Base-by-base conservation (phyloP, 2,888 invertebrate species). In the Heliconius sara region DNA sequence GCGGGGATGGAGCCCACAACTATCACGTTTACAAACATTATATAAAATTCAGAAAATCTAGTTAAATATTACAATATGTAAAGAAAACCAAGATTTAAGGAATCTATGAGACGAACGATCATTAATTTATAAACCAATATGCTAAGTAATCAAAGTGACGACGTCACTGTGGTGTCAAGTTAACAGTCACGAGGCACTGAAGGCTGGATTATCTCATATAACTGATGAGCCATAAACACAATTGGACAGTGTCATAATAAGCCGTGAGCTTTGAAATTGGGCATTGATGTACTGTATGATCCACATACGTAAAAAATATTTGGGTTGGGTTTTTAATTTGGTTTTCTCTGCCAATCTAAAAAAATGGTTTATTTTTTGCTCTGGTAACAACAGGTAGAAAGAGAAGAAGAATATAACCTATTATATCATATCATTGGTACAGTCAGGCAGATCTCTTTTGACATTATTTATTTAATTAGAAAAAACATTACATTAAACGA, bases 151-250 rank as follows among this genome's bases (percentile, higher is more conserved):
- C 72, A 73, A 34, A n/a, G 57, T 34, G 22, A 34, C 34, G 22
- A 34, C 34, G 72, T 73, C 72, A 73, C 70, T 16, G 30, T 27
- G 57, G 57, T 60, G 57, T 73, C 72, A 73, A 73, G 57, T 73
- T 73, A 60, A 57, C 57, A 30, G 72, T 57, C 57, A 60, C 13
- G 22, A 72, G 72, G 30, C 72, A 73, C 30, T 60, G 72, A 73
- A 57, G 34, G 57, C 57, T 73, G 72, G 72, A 57, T 73, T 73
- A 73, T 13, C 72, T 73, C 72, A 13, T 57, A 60, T 57, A 73
- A 73, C 72, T 73, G 57, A 73, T 73, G 72, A 73, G n/a, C 72
- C 72, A 73, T 73, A 73, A 57, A 73, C 60, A 57, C 34, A 73
- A 73, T 73, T 73, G 72, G 27, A 60, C 72, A 73, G 72, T 57